Base-by-base conservation (phyloP, 1,140 invertebrate genomes). In the Drosophila insularis region DNA sequence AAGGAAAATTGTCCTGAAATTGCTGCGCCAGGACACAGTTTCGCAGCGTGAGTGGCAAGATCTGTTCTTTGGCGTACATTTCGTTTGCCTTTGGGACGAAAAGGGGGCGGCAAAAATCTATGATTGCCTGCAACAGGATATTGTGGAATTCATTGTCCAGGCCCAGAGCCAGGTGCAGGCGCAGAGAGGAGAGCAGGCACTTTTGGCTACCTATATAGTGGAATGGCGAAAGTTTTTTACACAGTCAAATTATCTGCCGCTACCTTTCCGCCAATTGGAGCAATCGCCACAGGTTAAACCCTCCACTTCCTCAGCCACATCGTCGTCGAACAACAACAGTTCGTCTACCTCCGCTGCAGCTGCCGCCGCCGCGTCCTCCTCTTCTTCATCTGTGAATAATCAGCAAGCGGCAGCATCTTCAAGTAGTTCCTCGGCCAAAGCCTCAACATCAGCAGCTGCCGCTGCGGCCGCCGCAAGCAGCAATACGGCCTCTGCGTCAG, bases 201-300 rank as follows among this genome's bases (percentile, higher is more conserved):
- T 99, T 21, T 93, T 99, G 5, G 98, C 98, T 93, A 97, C 98
- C 7, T 99, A 99, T 89, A 99, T 99, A 80, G 95, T 95, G 7
- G 98, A 99, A 93, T 99, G 98, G 98, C 94, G 97, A 46, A 99
- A 98, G 89, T 99, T 99, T 93, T 99, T 99, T 91, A 98, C 98
- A 6, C 98, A 99, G 92, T 99, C 98, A 92, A 96, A 97, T 92
- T 99, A 99, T 93, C 93, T 99, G 79, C 98, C 98, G 3, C 97
- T 98, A 72, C 98, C 98, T 10, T 99, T 99, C 94, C 95, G 96
- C 54, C 97, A 98, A 92, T 93, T 99, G 70, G 98, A 99, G 93
- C 95, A 95, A 69, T 95, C 96, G 63, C 94, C 97, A 19, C 94
- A 91, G 58, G 90, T 84, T 23, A 91, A 91, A 55, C 78, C 84